Base-by-base conservation (phyloP, 2,113 vertebrate species). In the Trochalopteron elliotii region DNA sequence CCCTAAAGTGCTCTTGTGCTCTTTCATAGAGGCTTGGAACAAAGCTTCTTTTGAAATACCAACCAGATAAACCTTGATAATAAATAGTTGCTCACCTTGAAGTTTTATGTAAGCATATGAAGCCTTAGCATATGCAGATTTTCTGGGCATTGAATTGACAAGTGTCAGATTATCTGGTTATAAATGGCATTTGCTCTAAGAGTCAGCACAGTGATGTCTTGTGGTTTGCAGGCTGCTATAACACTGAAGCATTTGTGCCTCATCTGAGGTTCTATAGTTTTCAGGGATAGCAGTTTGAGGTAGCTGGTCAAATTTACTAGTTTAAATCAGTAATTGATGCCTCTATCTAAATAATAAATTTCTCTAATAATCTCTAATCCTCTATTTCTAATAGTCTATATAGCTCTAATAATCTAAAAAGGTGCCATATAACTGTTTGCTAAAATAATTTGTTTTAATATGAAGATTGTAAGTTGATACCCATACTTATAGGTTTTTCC, bases 351-450 rank as follows among this genome's bases (percentile, higher is more conserved):
- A 42, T 25, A 15, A 25, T 42, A 31, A 68, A 33, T 4, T 35
- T 68, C 7, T 77, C 27, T 50, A 35, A 67, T 35, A 76, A 30
- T 57, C 30, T 25, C 17, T 17, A 49, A 40, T 47, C 40, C 2
- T n/a, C 69, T 28, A 10, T 56, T 9, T 55, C 20, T 45, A 64
- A 28, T 39, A 28, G n/a, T 56, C 23, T 47, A 33, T 37, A 8
- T 11, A n/a, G n/a, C 16, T 63, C 30, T 17, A 50, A 18, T 35
- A 56, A 50, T 75, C 6, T 11, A 28, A 20, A 86, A 55, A 27
- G 1, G 4, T 56, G 5, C 0, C 35, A 15, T 28, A 23, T 40
- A 13, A 2, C 5, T 45, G 2, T 37, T 65, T 52, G 10, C 25
- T 83, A 33, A 72, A 47, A 72, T 64, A 11, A n/a, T 13, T 30